phyloP scores from a whole-genome alignment of 2,797 vertebrate genomes.

The Aldrovandia affinis region DNA sequence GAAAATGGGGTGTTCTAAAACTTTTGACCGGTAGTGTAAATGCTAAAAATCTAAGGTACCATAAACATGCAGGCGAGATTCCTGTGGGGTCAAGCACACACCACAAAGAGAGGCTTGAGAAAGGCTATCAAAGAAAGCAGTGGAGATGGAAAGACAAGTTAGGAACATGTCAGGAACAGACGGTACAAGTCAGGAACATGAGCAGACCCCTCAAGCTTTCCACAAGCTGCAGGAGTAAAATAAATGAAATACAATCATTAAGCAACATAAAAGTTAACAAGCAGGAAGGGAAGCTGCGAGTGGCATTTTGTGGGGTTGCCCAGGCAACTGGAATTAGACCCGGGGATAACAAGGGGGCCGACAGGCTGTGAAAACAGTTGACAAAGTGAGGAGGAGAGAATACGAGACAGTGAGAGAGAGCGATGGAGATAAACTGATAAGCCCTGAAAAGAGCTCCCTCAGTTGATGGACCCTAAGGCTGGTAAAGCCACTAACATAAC shows the following conservation, averaged over 20 bases:
- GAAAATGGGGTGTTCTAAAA: too few relatives aligned
- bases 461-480: too few relatives aligned
- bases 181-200: constrained; percentile 3
- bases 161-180: constrained; percentile 28
- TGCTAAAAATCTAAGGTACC: too few relatives aligned
- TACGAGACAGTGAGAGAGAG: constrained; percentile 45
- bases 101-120: not conserved
- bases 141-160: not conserved
- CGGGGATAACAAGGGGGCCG: constrained; percentile 55
- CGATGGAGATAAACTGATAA: not conserved
- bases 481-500: not conserved
- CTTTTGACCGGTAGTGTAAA: too few relatives aligned
- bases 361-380: constrained; percentile 24
- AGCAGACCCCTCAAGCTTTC: constrained; percentile 19
- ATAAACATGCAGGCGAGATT: too few relatives aligned
- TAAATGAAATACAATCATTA: constrained; percentile 60
- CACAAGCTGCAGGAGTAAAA: constrained; percentile 29
- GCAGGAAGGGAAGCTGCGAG: constrained; percentile 41
- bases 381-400: constrained; percentile 28
- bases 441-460: too few relatives aligned
- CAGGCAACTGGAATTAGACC: constrained; percentile 65
- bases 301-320: constrained; percentile 58
- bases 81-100: too few relatives aligned
- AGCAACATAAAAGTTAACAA: constrained; percentile 56
- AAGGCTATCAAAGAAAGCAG: not conserved